Evolutionary conservation across 2,113 vertebrate species (phyloP).

Genomic region (Cavia porcellus): DNA sequence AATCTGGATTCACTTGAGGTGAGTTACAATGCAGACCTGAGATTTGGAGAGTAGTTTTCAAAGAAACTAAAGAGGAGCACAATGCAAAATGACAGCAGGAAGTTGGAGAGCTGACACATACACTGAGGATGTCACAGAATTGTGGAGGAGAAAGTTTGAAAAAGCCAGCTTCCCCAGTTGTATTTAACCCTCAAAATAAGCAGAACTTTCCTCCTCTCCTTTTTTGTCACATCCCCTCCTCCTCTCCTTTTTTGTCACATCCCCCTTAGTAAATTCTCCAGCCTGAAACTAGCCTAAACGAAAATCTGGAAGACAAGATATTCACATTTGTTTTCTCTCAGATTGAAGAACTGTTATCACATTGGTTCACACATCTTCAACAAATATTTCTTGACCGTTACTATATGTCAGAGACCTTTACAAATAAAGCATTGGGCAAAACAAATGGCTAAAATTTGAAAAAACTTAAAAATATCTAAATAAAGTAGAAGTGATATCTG

Average conservation of each 20-base stretch:
- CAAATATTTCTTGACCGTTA: neutral
- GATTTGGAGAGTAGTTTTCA: neutral
- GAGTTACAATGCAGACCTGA: neutral
- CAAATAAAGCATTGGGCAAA: neutral
- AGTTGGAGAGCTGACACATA: neutral
- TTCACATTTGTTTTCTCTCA: neutral
- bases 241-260: neutral
- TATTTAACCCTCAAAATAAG: neutral
- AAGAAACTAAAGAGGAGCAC: neutral
- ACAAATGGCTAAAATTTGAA: neutral
- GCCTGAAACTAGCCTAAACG: neutral
- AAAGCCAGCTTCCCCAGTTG: neutral
- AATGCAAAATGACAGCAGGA: neutral
- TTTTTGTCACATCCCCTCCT: neutral
- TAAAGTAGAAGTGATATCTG: neutral
- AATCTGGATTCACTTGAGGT: neutral
- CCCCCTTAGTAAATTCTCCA: neutral
- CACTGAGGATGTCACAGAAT: neutral
- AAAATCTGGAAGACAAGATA: neutral
- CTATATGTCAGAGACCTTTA: neutral
- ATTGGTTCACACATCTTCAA: neutral
- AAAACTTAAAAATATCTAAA: neutral
- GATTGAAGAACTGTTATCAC: neutral
- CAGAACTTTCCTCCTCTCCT: neutral
- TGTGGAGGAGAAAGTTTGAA: neutral